A percentile compares a stretch with the other conserved stretches of the same genome.
phyloP scores from a whole-genome alignment of 1,140 invertebrate genomes.

The Mamestra configurata region DNA sequence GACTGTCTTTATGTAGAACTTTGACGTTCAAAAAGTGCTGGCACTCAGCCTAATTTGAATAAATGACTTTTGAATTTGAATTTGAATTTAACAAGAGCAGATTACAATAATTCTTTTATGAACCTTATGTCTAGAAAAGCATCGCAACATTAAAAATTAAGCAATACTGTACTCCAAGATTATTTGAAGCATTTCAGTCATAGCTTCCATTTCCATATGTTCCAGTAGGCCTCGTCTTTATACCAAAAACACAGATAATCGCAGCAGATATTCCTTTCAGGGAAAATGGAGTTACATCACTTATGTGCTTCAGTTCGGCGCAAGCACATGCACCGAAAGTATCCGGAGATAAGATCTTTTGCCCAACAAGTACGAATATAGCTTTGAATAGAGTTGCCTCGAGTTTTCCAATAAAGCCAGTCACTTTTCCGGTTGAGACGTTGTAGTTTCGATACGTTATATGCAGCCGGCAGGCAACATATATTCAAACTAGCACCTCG shows the following conservation, averaged over 20 bases:
- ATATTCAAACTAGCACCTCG: no score
- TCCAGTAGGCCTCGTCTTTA: background rate
- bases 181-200: no score
- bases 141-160: no score
- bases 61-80: no score
- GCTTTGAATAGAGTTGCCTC: conserved; percentile 27
- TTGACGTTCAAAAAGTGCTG: no score
- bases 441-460: conserved; percentile 22
- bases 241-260: background rate
- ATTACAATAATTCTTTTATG: no score
- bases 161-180: no score
- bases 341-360: conserved; percentile 34
- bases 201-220: no score
- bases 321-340: conserved; percentile 20
- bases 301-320: conserved; percentile 12
- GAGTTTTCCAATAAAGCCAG: conserved; percentile 38
- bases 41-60: no score
- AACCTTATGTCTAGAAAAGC: no score
- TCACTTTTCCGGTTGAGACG: conserved; percentile 34
- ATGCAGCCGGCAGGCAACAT: background rate
- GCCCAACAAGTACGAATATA: conserved; percentile 35
- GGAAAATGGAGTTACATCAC: conserved; percentile 25
- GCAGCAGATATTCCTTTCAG: background rate
- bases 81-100: no score
- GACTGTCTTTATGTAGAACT: no score